Conservation (phyloP, 2,888 invertebrate genomes). For the Parnassius mnemosyne region DNA sequence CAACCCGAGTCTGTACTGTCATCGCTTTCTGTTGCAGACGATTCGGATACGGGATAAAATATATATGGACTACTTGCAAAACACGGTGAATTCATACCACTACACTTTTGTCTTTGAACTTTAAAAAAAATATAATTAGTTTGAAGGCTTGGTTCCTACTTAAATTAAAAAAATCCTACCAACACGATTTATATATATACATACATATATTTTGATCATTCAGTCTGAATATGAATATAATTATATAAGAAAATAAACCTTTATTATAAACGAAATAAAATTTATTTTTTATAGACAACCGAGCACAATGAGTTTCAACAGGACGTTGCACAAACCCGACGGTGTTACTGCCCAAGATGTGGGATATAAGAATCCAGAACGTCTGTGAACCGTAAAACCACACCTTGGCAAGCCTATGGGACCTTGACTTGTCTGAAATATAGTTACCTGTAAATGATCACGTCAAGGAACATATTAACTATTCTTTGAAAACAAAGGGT, state of each 20-base stretch:
- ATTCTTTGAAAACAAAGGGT: conserved; percentile 23
- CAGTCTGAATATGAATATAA: no score
- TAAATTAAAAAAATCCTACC: no score
- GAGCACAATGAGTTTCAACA: conserved; percentile 49
- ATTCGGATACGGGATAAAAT: conserved; percentile 70
- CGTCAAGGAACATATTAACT: conserved; percentile 6
- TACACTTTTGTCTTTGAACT: not conserved
- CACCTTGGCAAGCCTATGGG: conserved; percentile 61
- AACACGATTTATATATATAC: no score
- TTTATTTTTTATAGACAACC: conserved; percentile 41
- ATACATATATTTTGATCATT: no score
- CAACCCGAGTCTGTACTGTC: conserved; percentile 66
- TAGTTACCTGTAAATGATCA: conserved; percentile 24
- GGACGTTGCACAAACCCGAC: conserved; percentile 55
- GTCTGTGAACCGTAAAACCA: conserved; percentile 55
- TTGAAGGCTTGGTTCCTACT: no score
- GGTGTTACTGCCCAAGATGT: conserved; percentile 56
- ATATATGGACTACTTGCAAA: conserved; percentile 65
- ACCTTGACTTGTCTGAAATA: conserved; percentile 61
- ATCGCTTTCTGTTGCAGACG: conserved; percentile 72
- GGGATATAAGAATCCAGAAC: conserved; percentile 46
- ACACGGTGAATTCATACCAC: conserved; percentile 66
- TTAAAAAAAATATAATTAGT: not conserved
- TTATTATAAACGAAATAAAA: no score
- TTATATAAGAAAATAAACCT: no score